These are phyloP conservation scores for Dicrurus megarhynchus DNA, from an alignment of 2,113 vertebrate genomes.

Conservation along the genomic window DNA sequence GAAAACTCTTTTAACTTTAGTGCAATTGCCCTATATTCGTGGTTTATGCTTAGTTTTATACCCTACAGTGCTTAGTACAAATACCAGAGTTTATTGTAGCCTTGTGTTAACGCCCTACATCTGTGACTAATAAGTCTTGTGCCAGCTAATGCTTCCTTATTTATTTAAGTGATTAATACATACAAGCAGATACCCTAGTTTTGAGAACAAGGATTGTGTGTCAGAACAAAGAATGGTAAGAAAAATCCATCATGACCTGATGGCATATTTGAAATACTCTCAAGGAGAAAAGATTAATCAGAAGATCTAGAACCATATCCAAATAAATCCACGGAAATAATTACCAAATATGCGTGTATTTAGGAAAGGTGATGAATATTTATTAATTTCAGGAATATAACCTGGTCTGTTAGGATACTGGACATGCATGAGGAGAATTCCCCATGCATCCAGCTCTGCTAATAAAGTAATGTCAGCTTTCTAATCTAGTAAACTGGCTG, in stretches of 20 bases:
- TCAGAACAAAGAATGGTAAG: background rate
- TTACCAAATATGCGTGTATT: background rate
- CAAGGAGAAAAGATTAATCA: background rate
- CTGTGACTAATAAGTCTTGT: background rate
- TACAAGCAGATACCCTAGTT: background rate
- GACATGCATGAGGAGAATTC: background rate
- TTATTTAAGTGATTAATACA: background rate
- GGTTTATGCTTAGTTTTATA: background rate
- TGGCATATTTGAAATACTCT: background rate
- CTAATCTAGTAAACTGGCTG: background rate
- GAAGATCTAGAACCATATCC: background rate
- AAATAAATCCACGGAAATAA: background rate
- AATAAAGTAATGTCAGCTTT: background rate
- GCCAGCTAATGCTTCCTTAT: background rate
- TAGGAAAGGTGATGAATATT: background rate
- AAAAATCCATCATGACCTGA: background rate
- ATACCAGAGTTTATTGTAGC: background rate
- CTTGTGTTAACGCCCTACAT: background rate
- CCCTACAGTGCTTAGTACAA: background rate
- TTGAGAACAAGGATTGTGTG: background rate
- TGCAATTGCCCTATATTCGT: fast-evolving
- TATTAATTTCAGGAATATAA: background rate
- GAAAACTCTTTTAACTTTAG: background rate
- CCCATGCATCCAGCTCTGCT: background rate
- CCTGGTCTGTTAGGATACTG: background rate